Evolutionary conservation across 2,113 vertebrate genomes (phyloP), one percentile per base, ranked within the genome.

Genomic region (Acanthochromis polyacanthus): DNA sequence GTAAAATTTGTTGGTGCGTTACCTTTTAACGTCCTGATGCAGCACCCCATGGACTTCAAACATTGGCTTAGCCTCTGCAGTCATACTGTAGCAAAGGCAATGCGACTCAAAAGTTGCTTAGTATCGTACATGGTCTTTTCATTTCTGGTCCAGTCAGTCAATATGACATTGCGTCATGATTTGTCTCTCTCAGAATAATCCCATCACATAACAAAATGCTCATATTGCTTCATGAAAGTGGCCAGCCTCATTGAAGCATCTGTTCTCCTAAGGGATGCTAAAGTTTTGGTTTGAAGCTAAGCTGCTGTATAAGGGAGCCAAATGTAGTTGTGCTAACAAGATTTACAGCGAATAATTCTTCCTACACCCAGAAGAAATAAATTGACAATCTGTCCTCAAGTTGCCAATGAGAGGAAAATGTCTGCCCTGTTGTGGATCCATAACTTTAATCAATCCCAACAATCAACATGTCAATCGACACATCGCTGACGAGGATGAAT

Each of bases 321-420:
- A 36, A 56, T 2, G 46, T 1, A 45, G 14, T 19, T 40, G 43
- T 15, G 3, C 4, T 17, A 40, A 17, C 36, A 69, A 28, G 16
- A 28, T 25, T 10, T n/a, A 6, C 53, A 70, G 16, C 23, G 1
- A 25, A 5, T 25, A 25, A 4, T 8, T 23, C 1, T 25, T 46
- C 9, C 12, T 7, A 71, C 36, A 56, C 28, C 50, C 10, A 14
- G 71, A 86, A 63, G 71, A 74, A 36, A 68, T 66, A 30, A 17
- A 56, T 51, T 62, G 51, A 85, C 48, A 58, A 28, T 63, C 28
- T 30, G 55, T 73, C 70, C 62, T 71, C 68, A 81, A 67, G 68
- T 70, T 43, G 43, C 56, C 10, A 45, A 32, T 75, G 58, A 58
- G 38, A 56, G 68, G 53, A 82, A 88, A 88, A 89, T 88, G 87